A percentile compares a stretch with the other conserved stretches of the same genome.
Conservation (phyloP, 2,888 invertebrate species). For the Troglohyphantes excavatus region DNA sequence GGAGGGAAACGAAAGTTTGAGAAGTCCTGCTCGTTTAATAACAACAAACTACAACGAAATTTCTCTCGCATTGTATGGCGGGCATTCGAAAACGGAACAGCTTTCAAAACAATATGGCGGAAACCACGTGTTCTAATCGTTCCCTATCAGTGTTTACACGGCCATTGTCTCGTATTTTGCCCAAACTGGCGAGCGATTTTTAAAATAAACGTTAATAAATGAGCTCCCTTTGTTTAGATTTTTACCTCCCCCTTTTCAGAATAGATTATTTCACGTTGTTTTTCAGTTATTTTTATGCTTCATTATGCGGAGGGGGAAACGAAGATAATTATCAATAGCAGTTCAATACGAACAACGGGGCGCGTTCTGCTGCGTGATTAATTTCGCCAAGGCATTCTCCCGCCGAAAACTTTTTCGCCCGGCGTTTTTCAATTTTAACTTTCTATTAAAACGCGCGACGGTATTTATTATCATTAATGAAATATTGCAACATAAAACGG, state of each 20-base stretch:
- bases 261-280: conserved; percentile 51
- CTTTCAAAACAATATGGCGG: conserved; percentile 78
- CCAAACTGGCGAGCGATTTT: conserved; percentile 68
- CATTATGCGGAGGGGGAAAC: conserved; percentile 45
- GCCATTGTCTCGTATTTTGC: conserved; percentile 66
- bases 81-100: conserved; percentile 72
- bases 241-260: conserved; percentile 35
- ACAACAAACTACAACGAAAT: conserved; percentile 60
- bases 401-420: conserved; percentile 67
- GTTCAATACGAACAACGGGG: conserved; percentile 65
- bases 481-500: conserved; percentile 78
- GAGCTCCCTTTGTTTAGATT: conserved; percentile 72
- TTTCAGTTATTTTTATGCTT: conserved; percentile 69
- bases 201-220: conserved; percentile 78
- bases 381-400: conserved; percentile 57
- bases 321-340: conserved; percentile 78
- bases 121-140: conserved; percentile 78
- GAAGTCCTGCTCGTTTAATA: conserved; percentile 7
- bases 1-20: conserved; percentile 40
- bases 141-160: conserved; percentile 78
- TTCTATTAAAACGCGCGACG: conserved; percentile 77
- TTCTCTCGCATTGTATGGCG: conserved; percentile 62
- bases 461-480: conserved; percentile 79
- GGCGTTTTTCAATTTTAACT: conserved; percentile 78
- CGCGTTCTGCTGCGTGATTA: conserved; percentile 53